Conservation (phyloP, 2,888 invertebrate genomes). For the Folsomia candida region DNA sequence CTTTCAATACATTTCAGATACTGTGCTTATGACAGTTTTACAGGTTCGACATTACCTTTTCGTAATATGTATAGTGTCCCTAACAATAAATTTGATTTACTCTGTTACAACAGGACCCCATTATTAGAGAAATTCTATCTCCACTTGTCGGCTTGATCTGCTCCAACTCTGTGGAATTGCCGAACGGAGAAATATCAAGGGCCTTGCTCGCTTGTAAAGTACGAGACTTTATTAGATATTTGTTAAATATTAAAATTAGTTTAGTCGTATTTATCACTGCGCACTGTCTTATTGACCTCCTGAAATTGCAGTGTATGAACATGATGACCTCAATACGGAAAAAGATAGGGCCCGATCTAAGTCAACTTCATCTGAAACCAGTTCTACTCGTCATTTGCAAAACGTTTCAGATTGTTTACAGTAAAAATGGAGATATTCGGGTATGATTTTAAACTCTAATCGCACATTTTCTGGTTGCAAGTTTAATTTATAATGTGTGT, state of each 20-base stretch:
- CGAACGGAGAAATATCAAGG: conserved; percentile 73
- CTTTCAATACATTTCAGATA: conserved; percentile 43
- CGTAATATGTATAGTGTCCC: neutral
- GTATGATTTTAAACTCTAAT: conserved; percentile 4
- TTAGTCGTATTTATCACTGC: too few species aligned
- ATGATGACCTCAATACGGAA: conserved; percentile 46
- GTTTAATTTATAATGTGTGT: too few species aligned
- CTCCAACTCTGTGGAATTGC: conserved; percentile 75
- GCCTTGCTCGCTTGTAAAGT: conserved; percentile 76
- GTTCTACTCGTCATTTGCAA: conserved; percentile 40
- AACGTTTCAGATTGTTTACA: conserved; percentile 40
- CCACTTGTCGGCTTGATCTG: conserved; percentile 78
- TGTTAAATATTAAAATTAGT: too few species aligned
- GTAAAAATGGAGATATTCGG: conserved; percentile 16
- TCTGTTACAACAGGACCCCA: conserved; percentile 67
- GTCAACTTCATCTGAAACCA: conserved; percentile 42
- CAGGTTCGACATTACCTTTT: conserved; percentile 19
- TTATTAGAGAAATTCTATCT: conserved; percentile 77
- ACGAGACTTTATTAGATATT: too few species aligned
- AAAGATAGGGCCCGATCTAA: conserved; percentile 49
- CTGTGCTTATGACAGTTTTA: conserved; percentile 42
- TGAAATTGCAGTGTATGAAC: conserved; percentile 19
- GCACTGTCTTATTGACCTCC: neutral
- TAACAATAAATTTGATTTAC: neutral
- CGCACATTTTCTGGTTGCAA: neutral